These are phyloP conservation scores for Hyppa rectilinea DNA, from an alignment of 2,888 invertebrate species.

Conservation along the genomic window DNA sequence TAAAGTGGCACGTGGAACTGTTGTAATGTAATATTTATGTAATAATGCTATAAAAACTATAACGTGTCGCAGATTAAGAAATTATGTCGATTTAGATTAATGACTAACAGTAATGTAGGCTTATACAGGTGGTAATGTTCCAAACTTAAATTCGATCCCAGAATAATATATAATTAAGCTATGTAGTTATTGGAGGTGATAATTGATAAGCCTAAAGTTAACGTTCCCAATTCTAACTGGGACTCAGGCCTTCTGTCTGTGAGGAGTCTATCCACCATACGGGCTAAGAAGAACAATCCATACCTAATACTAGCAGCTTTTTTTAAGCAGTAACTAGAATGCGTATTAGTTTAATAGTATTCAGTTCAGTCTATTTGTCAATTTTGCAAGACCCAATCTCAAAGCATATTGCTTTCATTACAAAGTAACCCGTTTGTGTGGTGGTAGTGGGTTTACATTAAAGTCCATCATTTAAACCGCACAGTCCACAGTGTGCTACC, in stretches of 20 bases:
- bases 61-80: not conserved
- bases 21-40: conserved; percentile 20
- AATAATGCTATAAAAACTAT: conserved; percentile 24
- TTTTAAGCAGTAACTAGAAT: not conserved
- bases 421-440: conserved; percentile 12
- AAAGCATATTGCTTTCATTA: not conserved
- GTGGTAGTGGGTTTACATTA: too few relatives aligned
- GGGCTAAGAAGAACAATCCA: not conserved
- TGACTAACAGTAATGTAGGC: not conserved
- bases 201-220: not conserved
- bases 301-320: not conserved
- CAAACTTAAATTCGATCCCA: too few relatives aligned
- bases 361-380: not conserved
- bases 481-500: conserved; percentile 1
- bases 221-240: not conserved
- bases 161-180: not conserved
- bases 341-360: too few relatives aligned
- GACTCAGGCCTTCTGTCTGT: too few relatives aligned
- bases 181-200: not conserved
- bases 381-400: not conserved
- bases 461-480: conserved; percentile 41
- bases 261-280: not conserved
- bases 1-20: conserved; percentile 34
- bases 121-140: too few relatives aligned
- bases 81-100: not conserved